phyloP scores from a whole-genome alignment of 1,140 invertebrate species.

The Diachasmimorpha longicaudata region DNA sequence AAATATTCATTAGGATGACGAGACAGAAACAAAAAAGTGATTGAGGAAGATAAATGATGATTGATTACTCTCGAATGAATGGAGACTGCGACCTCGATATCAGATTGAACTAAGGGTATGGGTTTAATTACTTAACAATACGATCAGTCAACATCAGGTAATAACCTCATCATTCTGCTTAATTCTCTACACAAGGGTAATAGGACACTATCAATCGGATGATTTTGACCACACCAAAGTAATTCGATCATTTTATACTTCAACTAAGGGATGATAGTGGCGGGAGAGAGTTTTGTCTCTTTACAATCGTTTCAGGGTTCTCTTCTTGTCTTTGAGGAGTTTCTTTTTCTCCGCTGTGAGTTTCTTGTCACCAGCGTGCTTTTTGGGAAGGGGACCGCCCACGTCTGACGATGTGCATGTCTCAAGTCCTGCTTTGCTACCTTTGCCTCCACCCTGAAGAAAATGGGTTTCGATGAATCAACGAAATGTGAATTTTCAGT shows the following conservation, averaged over 20 bases:
- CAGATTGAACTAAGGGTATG: background rate
- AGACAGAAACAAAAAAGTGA: background rate
- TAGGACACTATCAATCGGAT: constrained; percentile 13
- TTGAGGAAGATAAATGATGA: background rate
- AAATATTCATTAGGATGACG: constrained; percentile 30
- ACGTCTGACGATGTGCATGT: constrained; percentile 54
- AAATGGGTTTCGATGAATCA: background rate
- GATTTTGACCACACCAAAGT: constrained; percentile 22
- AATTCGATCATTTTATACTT: background rate
- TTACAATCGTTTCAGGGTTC: constrained; percentile 89
- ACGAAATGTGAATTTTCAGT: no score
- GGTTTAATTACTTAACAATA: constrained; percentile 24
- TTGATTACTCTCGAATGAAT: background rate
- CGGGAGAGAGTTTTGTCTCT: constrained; percentile 18
- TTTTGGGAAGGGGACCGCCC: constrained; percentile 80
- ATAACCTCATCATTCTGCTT: constrained; percentile 9
- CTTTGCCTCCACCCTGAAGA: constrained; percentile 51
- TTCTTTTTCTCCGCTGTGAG: constrained; percentile 79
- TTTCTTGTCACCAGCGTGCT: constrained; percentile 84
- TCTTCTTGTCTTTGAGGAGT: constrained; percentile 83
- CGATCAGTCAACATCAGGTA: constrained; percentile 22
- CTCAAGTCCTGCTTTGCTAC: constrained; percentile 51
- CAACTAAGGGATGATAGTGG: background rate
- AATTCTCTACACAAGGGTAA: constrained; percentile 26
- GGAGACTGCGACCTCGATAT: background rate